A percentile compares a stretch with the other conserved stretches of the same genome.
These are phyloP conservation scores for Turritopsis rubra DNA, from an alignment of 30 jellyfish, hydroid and myxozoan genomes.

Conservation along the genomic window DNA sequence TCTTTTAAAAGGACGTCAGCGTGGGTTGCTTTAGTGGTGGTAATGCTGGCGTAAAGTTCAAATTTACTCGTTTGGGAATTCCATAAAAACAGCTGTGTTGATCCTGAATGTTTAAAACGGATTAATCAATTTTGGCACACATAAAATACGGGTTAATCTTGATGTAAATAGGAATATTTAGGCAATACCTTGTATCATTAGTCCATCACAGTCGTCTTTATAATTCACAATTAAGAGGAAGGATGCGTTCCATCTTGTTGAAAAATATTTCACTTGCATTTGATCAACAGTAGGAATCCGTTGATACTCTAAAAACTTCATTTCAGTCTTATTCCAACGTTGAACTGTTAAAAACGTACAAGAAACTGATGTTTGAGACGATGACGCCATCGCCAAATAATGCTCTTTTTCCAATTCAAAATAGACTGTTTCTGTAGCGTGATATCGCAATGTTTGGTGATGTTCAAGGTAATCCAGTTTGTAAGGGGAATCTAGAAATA, in stretches of 20 bases:
- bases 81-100: slow-evolving; percentile 23
- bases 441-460: slow-evolving; percentile 29
- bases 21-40: slow-evolving; percentile 2
- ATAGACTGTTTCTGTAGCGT: background rate
- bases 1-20: background rate
- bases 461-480: slow-evolving; percentile 30
- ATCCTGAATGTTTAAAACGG: background rate
- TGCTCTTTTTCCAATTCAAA: slow-evolving; percentile 30
- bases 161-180: background rate
- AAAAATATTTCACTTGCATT: slow-evolving; percentile 15
- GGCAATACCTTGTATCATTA: background rate
- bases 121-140: background rate
- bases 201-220: slow-evolving; percentile 5
- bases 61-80: background rate
- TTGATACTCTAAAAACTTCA: slow-evolving; percentile 27
- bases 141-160: background rate
- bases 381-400: slow-evolving; percentile 39
- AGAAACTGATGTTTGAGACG: background rate
- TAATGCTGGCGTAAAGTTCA: background rate
- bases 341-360: background rate
- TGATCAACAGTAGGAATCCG: slow-evolving; percentile 34
- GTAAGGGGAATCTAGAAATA: slow-evolving; percentile 22
- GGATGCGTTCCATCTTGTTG: slow-evolving; percentile 19
- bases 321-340: background rate
- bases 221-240: slow-evolving; percentile 16